phyloP scores from a whole-genome alignment of 1,140 invertebrate species.

The Asbolus verrucosus region DNA sequence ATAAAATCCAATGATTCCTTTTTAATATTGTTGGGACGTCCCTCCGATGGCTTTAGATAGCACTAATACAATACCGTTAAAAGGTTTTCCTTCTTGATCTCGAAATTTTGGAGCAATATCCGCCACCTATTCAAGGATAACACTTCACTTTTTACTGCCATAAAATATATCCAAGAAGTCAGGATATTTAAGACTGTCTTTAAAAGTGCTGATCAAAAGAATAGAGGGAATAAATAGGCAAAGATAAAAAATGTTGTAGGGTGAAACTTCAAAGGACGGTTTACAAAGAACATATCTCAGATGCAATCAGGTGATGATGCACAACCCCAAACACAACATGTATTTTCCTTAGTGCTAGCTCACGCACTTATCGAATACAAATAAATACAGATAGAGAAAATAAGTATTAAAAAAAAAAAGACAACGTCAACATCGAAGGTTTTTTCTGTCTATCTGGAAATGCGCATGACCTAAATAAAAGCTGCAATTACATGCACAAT shows the following conservation, averaged over 20 bases:
- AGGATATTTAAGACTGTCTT: constrained; percentile 28
- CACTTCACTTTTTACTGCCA: constrained; percentile 8
- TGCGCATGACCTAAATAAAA: no score
- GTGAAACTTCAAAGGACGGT: constrained; percentile 3
- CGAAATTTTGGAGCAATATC: constrained; percentile 8
- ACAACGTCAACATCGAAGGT: no score
- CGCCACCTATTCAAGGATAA: background rate
- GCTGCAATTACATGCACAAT: no score
- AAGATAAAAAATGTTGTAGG: constrained; percentile 25
- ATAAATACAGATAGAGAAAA: background rate
- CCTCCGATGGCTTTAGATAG: constrained; percentile 3
- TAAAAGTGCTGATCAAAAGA: constrained; percentile 26
- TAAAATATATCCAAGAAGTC: constrained; percentile 12
- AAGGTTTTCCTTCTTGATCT: constrained; percentile 2
- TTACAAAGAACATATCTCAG: constrained; percentile 32
- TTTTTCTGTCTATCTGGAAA: no score
- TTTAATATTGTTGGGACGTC: constrained; percentile 2
- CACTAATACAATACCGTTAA: constrained; percentile 6
- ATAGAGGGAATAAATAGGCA: constrained; percentile 11
- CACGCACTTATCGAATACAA: background rate
- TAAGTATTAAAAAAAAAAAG: no score
- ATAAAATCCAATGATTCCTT: background rate
- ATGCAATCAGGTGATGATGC: constrained; percentile 30
- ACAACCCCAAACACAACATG: constrained; percentile 26
- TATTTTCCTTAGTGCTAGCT: no score